These are phyloP conservation scores for Abrostola tripartita DNA, from an alignment of 2,888 invertebrate species.

Conservation along the genomic window DNA sequence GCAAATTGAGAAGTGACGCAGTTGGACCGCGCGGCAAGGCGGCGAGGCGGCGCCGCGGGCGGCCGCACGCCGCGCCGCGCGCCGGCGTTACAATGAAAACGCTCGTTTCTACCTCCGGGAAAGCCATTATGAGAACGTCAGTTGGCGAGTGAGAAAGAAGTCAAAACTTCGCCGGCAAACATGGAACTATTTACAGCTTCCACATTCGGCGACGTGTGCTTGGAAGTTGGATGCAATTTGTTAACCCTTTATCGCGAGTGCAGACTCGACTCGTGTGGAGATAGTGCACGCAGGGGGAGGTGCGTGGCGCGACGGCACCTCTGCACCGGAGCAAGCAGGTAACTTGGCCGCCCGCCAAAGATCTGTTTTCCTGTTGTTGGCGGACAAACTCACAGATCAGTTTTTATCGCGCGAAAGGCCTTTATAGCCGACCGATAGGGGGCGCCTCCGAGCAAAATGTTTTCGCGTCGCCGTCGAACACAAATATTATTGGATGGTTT, in stretches of 20 bases:
- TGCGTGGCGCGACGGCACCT: conserved; percentile 57
- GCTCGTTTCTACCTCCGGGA: conserved; percentile 65
- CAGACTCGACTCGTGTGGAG: conserved; percentile 60
- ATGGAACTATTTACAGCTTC: conserved; percentile 83
- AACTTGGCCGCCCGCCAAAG: conserved; percentile 84
- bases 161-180: conserved; percentile 83
- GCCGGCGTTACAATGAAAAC: conserved; percentile 68
- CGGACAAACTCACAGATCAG: conserved; percentile 87
- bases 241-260: conserved; percentile 83
- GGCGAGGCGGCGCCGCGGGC: conserved; percentile 52
- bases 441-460: conserved; percentile 78
- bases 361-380: conserved; percentile 87
- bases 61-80: conserved; percentile 64
- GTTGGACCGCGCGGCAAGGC: conserved; percentile 61
- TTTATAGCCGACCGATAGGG: conserved; percentile 86
- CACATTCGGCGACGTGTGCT: conserved; percentile 83
- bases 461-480: conserved; percentile 82
- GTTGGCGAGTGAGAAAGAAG: conserved; percentile 81
- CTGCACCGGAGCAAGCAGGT: conserved; percentile 74
- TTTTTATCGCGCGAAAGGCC: conserved; percentile 88
- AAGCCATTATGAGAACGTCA: conserved; percentile 82
- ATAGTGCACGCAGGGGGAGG: conserved; percentile 58
- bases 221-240: conserved; percentile 84
- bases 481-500: conserved; percentile 86
- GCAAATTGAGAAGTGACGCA: conserved; percentile 68